Base-by-base conservation (phyloP, 2,113 vertebrate genomes). In the Microcebus jonahi region DNA sequence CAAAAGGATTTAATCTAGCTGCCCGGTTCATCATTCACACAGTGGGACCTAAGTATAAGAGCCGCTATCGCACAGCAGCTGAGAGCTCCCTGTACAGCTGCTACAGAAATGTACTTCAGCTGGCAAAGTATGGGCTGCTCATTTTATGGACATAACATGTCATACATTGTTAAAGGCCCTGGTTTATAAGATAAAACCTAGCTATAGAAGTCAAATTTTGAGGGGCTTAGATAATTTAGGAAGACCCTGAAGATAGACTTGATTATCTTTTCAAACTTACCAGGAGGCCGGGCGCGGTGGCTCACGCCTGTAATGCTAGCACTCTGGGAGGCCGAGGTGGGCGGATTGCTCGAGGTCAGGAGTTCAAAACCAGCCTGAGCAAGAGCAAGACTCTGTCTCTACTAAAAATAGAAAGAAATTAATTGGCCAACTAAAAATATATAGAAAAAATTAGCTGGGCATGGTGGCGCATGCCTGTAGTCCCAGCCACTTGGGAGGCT, bases 11-110 rank as follows among this genome's bases (percentile, higher is more conserved):
- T 97, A 99, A 99, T 87, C 98, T 99, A 97, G 99, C 99, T 3
- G 99, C 99, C 0, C 98, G 99, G 63, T 99, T 99, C 98, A 99
- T 99, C 98, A 98, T 99, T 94, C 99, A 99, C 98, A 99, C 99
- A 0, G 99, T 99, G 96, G 99, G 99, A 45, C 99, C 99, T 12
- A 99, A 99, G 94, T 99, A 99, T 98, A 99, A 99, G 97, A 98
- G 98, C 97, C 99, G 99, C 94, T 99, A 99, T 94, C 98, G 99
- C 95, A 99, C 99, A 0, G 99, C 99, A 0, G 99, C 99, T 0
- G 99, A 99, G 98, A 99, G 99, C 63, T 99, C 99, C 5, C 98
- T 99, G 0, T 99, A 99, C 98, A 99, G 99, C 99, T 99, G 99
- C 97, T 99, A 99, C 98, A 98, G 99, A 85, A 99, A 99, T 9